Conservation (phyloP, 2,888 invertebrate species). For the Mactromeris polynyma region DNA sequence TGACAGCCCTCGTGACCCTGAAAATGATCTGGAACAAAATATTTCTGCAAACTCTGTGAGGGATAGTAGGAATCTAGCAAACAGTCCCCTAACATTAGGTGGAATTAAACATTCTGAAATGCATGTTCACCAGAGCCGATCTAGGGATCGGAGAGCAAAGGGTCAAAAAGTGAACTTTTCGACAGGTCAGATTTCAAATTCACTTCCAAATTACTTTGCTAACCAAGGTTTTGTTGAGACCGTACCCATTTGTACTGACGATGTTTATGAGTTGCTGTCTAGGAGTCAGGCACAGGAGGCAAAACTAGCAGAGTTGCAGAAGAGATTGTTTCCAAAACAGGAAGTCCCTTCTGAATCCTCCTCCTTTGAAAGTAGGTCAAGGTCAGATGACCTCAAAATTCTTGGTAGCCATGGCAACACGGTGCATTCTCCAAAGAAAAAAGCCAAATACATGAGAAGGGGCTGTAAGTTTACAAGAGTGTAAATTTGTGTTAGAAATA, state of each 20-base stretch:
- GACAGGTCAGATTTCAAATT: slow-evolving; percentile 46
- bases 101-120: slow-evolving; percentile 19
- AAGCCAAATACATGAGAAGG: not conserved
- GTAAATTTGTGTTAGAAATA: not conserved
- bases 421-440: slow-evolving; percentile 5
- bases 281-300: slow-evolving; percentile 59
- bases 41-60: not conserved
- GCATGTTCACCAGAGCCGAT: slow-evolving; percentile 35
- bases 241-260: slow-evolving; percentile 53
- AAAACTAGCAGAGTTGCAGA: slow-evolving; percentile 52
- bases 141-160: slow-evolving; percentile 30
- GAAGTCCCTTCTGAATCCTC: not conserved
- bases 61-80: not conserved
- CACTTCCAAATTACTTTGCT: slow-evolving; percentile 44
- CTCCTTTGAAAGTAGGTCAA: slow-evolving; percentile 30
- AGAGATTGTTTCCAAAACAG: slow-evolving; percentile 23
- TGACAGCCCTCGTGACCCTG: slow-evolving; percentile 39
- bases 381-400: not conserved
- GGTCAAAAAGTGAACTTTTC: slow-evolving; percentile 44
- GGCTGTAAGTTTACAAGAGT: slow-evolving; percentile 39
- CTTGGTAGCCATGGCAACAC: slow-evolving; percentile 39
- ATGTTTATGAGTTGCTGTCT: slow-evolving; percentile 63
- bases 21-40: slow-evolving; percentile 38
- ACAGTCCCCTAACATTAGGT: not conserved
- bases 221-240: slow-evolving; percentile 46